phyloP scores from a whole-genome alignment of 2,888 invertebrate species.

The Alloplasta piceator region DNA sequence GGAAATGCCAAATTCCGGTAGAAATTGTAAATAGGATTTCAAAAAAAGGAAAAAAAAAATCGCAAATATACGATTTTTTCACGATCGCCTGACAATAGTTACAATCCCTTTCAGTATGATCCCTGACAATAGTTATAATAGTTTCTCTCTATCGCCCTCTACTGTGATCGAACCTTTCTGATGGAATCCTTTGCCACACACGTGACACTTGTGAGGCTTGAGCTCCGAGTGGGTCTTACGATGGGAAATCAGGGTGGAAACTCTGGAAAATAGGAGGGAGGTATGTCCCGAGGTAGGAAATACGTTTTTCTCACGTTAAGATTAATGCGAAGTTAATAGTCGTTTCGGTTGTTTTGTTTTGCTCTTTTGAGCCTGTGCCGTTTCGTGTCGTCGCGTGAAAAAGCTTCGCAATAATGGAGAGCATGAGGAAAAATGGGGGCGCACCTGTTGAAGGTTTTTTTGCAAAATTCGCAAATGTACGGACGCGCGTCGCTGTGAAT shows the following conservation, averaged over 20 bases:
- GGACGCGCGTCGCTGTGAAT: slow-evolving; percentile 91
- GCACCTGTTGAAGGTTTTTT: slow-evolving; percentile 89
- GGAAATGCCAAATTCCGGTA: no score
- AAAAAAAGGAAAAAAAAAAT: slow-evolving; percentile 4
- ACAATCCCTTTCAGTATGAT: no score
- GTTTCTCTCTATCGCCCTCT: slow-evolving; percentile 13
- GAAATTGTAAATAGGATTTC: no score
- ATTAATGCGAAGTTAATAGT: not conserved
- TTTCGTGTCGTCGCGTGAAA: no score
- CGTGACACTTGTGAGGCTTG: slow-evolving; percentile 89
- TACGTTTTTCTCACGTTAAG: slow-evolving; percentile 28
- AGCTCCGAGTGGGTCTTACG: slow-evolving; percentile 90
- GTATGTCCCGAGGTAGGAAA: slow-evolving; percentile 14
- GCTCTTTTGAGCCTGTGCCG: not conserved
- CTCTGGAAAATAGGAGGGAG: slow-evolving; percentile 81
- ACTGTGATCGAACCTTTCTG: slow-evolving; percentile 87
- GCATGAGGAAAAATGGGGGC: not conserved
- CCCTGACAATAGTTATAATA: no score
- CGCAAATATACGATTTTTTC: no score
- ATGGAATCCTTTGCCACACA: slow-evolving; percentile 91
- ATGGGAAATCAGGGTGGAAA: slow-evolving; percentile 92
- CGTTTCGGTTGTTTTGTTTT: slow-evolving; percentile 19
- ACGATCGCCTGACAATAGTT: no score
- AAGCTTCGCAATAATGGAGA: no score
- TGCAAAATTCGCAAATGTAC: slow-evolving; percentile 90